Percentiles rank a stretch among this genome's conserved stretches.
Conservation (phyloP, 2,113 vertebrate species). For the Dasyornis broadbenti region DNA sequence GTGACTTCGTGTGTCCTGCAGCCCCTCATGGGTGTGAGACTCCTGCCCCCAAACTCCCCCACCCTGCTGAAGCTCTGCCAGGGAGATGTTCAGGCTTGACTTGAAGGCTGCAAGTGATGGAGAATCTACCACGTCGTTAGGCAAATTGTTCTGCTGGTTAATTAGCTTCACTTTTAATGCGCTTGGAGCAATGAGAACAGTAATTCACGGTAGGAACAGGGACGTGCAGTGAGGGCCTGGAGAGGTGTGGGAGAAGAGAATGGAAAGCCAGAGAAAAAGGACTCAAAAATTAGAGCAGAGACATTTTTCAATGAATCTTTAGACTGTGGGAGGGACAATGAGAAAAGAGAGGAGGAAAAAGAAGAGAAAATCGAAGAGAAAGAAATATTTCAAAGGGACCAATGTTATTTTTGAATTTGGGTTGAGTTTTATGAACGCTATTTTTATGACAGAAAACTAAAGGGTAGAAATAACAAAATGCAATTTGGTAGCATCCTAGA, state of each 20-base stretch:
- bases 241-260: not conserved
- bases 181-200: conserved; percentile 55
- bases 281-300: conserved; percentile 5
- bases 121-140: conserved; percentile 51
- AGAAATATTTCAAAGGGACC: not conserved
- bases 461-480: conserved; percentile 17
- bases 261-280: not conserved
- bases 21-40: rapidly evolving
- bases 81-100: not conserved
- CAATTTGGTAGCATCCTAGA: conserved; percentile 1
- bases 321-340: not conserved
- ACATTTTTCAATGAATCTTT: not conserved
- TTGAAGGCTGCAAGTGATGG: conserved; percentile 51
- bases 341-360: not conserved
- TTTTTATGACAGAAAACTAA: conserved; percentile 25
- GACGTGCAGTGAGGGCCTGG: not conserved
- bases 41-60: not conserved
- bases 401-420: not conserved
- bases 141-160: conserved; percentile 61
- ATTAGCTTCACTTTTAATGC: conserved; percentile 59
- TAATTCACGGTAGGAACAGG: conserved; percentile 10
- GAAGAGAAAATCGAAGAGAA: not conserved
- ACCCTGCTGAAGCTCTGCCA: not conserved
- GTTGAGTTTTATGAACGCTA: not conserved
- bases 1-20: not conserved